phyloP scores from a whole-genome alignment of 2,888 invertebrate genomes.

The Netelia inedita region DNA sequence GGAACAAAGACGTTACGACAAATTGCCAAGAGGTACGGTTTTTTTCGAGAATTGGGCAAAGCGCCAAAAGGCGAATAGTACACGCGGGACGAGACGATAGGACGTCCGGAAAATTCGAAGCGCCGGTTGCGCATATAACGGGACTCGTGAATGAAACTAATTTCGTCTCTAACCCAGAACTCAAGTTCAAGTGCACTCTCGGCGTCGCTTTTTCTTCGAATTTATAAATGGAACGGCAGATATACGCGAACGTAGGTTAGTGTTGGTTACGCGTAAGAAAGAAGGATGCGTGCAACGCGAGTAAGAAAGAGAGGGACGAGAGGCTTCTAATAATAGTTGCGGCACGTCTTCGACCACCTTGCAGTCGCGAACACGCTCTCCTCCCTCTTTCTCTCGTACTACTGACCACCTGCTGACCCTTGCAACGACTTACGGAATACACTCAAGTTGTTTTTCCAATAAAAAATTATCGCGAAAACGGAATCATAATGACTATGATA shows the following conservation, averaged over 20 bases:
- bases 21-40: slow-evolving; percentile 31
- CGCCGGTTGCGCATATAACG: slow-evolving; percentile 6
- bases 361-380: slow-evolving; percentile 37
- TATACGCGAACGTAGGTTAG: slow-evolving; percentile 55
- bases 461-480: background rate
- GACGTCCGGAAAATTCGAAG: slow-evolving; percentile 41
- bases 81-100: background rate
- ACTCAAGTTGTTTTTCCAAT: slow-evolving; percentile 11
- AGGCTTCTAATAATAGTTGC: slow-evolving; percentile 64
- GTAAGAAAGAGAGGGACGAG: slow-evolving; percentile 19
- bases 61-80: slow-evolving; percentile 41
- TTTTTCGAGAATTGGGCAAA: slow-evolving; percentile 39
- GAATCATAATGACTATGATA: background rate
- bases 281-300: slow-evolving; percentile 19
- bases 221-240: slow-evolving; percentile 60
- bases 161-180: slow-evolving; percentile 43
- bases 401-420: slow-evolving; percentile 68
- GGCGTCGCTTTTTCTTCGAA: slow-evolving; percentile 23
- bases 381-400: slow-evolving; percentile 35
- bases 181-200: slow-evolving; percentile 58
- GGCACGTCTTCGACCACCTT: slow-evolving; percentile 70
- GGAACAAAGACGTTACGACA: slow-evolving; percentile 60
- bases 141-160: slow-evolving; percentile 49
- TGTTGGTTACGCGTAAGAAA: slow-evolving; percentile 45
- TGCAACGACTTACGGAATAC: slow-evolving; percentile 53